A percentile compares a stretch with the other conserved stretches of the same genome.
Conservation (phyloP, 2,113 vertebrate species). For the Hiodon tergisus region DNA sequence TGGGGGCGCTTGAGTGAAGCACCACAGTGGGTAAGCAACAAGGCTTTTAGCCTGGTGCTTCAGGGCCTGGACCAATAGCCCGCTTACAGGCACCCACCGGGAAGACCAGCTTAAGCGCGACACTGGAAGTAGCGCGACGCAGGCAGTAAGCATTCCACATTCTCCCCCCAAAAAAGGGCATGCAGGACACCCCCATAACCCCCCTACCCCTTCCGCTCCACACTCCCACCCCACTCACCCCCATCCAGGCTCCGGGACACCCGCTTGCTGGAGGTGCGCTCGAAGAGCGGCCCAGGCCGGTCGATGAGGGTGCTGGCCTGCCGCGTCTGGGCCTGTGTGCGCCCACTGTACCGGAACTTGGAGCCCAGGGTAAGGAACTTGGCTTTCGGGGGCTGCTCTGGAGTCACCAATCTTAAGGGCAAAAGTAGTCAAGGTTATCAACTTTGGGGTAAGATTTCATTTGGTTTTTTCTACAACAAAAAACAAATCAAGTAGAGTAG, state of each 20-base stretch:
- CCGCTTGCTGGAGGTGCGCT: slow-evolving; percentile 75
- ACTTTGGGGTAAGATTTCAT: too few relatives aligned
- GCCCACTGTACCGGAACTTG: slow-evolving; percentile 82
- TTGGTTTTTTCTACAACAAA: too few relatives aligned
- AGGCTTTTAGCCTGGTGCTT: too few relatives aligned
- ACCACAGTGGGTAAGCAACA: too few relatives aligned
- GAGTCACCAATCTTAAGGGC: slow-evolving; percentile 64
- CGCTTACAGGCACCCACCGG: too few relatives aligned
- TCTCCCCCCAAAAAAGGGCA: background rate
- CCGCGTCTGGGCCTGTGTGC: slow-evolving; percentile 75
- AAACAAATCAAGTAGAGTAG: too few relatives aligned
- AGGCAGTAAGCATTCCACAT: too few relatives aligned
- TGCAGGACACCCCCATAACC: background rate
- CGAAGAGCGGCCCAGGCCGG: slow-evolving; percentile 71
- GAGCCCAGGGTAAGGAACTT: slow-evolving; percentile 80
- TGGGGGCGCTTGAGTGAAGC: too few relatives aligned
- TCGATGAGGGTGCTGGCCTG: slow-evolving; percentile 80
- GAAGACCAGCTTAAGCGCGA: too few relatives aligned
- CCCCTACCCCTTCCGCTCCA: background rate
- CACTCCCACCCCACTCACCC: slow-evolving; percentile 50
- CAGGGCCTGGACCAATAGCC: too few relatives aligned
- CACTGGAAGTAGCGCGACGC: too few relatives aligned
- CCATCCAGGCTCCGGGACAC: slow-evolving; percentile 76
- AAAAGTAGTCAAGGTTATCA: background rate
- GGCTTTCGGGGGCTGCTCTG: slow-evolving; percentile 75